These are phyloP conservation scores for Sphaerophoria taeniata DNA, from an alignment of 2,888 invertebrate species.

Conservation along the genomic window DNA sequence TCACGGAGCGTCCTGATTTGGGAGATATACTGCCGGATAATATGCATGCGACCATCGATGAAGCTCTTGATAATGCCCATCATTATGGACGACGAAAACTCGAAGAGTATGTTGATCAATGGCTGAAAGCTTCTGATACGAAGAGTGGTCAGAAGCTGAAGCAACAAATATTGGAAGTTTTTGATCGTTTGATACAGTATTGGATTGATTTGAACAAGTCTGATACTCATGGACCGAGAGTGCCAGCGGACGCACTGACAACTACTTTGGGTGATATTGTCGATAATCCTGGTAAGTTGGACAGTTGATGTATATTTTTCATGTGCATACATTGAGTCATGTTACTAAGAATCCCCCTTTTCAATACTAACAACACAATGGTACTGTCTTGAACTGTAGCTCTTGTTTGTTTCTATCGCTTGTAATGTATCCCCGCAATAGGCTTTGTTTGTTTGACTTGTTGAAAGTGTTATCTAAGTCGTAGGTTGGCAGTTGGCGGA, in stretches of 20 bases:
- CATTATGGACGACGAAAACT: conserved; percentile 96
- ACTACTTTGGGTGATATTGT: conserved; percentile 89
- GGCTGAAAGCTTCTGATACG: conserved; percentile 91
- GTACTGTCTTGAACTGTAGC: conserved; percentile 35
- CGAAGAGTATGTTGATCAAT: conserved; percentile 91
- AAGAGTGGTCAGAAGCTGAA: conserved; percentile 92
- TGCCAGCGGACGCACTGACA: conserved; percentile 88
- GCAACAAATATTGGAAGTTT: conserved; percentile 94
- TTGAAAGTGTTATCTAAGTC: conserved; percentile 16
- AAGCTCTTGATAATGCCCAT: conserved; percentile 96
- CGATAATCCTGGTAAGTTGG: conserved; percentile 87
- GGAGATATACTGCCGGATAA: conserved; percentile 90
- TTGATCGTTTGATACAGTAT: conserved; percentile 96
- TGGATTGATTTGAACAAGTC: conserved; percentile 90
- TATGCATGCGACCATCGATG: conserved; percentile 88
- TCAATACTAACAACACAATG: conserved; percentile 49
- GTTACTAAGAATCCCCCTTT: conserved; percentile 52
- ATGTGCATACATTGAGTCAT: conserved; percentile 25
- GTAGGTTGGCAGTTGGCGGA: too few relatives aligned
- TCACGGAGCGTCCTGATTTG: conserved; percentile 94
- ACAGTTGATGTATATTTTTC: background rate
- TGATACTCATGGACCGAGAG: conserved; percentile 87
- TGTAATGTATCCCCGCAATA: conserved; percentile 55
- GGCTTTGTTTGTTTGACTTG: conserved; percentile 45
- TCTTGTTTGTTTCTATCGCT: conserved; percentile 15